These are phyloP conservation scores for Cyanistes caeruleus DNA, from an alignment of 2,113 vertebrate genomes.

Conservation along the genomic window DNA sequence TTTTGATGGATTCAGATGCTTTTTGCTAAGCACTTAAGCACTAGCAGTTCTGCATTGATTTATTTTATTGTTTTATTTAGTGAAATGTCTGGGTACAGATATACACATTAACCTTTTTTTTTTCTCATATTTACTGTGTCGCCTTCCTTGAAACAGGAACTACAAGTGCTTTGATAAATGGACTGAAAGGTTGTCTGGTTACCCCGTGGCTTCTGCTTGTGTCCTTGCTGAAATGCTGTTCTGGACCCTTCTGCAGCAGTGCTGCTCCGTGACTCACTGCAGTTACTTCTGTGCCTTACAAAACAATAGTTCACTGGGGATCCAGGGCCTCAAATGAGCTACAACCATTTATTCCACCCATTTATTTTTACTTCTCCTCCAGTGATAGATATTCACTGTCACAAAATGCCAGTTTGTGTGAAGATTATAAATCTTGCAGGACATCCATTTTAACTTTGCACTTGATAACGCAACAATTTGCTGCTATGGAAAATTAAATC, in stretches of 20 bases:
- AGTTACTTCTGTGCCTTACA: conserved; percentile 8
- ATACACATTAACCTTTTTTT: conserved; percentile 42
- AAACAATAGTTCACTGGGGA: conserved; percentile 48
- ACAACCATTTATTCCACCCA: conserved; percentile 33
- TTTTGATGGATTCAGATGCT: conserved; percentile 11
- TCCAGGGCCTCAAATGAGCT: neutral
- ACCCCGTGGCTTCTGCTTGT: conserved; percentile 13
- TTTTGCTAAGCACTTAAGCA: conserved; percentile 25
- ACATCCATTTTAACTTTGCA: neutral
- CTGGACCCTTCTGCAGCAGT: conserved; percentile 17
- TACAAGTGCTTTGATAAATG: conserved; percentile 67
- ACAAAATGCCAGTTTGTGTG: conserved; percentile 16
- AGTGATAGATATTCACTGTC: conserved; percentile 17
- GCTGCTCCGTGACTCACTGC: conserved; percentile 45
- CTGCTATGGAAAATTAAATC: neutral
- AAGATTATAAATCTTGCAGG: conserved; percentile 18
- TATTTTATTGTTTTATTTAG: conserved; percentile 54
- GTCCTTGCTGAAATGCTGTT: conserved; percentile 44
- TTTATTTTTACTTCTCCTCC: conserved; percentile 52
- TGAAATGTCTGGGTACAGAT: conserved; percentile 53
- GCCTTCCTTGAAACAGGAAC: conserved; percentile 60
- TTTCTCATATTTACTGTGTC: conserved; percentile 60
- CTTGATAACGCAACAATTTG: neutral
- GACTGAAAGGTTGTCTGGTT: conserved; percentile 68
- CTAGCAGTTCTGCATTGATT: neutral